Conservation (phyloP, 2,113 vertebrate genomes). For the Actenoides hombroni region DNA sequence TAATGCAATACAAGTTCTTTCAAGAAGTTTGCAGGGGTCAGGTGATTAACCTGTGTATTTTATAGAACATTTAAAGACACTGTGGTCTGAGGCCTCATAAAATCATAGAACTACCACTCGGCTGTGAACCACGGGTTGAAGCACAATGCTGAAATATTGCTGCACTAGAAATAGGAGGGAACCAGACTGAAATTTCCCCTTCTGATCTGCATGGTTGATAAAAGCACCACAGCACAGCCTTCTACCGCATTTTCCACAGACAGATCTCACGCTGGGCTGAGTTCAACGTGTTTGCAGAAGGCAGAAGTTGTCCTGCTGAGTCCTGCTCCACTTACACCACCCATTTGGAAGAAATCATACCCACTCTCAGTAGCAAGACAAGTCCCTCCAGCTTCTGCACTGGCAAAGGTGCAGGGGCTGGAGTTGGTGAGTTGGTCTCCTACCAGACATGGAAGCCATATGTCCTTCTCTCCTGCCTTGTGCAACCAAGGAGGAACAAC, state of each 20-base stretch:
- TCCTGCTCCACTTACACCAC: neutral
- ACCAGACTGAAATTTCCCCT: conserved; percentile 1
- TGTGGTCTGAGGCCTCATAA: conserved; percentile 61
- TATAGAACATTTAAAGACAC: conserved; percentile 65
- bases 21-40: conserved; percentile 69
- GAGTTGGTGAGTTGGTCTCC: neutral
- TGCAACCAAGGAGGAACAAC: neutral
- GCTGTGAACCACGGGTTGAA: conserved; percentile 25
- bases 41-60: conserved; percentile 65
- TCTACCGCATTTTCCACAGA: neutral
- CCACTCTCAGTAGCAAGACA: neutral
- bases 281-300: neutral
- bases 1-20: conserved; percentile 72
- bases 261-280: neutral
- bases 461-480: neutral
- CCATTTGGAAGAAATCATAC: neutral
- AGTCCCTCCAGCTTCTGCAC: neutral
- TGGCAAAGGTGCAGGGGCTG: fast-evolving
- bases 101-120: conserved; percentile 56
- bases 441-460: fast-evolving
- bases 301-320: neutral
- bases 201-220: neutral
- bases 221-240: neutral
- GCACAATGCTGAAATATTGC: conserved; percentile 60
- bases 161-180: conserved; percentile 2